Percentiles rank a stretch among this genome's conserved stretches.
These are phyloP conservation scores for Balaenoptera acutorostrata DNA, from an alignment of 2,113 vertebrate genomes.

Conservation along the genomic window DNA sequence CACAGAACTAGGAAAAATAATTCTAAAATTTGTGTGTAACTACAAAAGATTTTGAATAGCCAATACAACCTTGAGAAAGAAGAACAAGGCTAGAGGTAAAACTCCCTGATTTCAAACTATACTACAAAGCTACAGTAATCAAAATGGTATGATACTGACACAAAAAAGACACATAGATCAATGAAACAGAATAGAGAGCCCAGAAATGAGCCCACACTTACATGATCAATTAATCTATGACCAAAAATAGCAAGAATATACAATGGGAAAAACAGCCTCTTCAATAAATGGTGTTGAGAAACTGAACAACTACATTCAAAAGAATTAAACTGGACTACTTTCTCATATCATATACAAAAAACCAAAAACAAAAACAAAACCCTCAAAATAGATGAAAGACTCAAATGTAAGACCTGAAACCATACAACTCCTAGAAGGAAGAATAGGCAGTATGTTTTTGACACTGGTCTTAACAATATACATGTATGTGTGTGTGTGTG, in stretches of 20 bases:
- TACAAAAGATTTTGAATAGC: background rate
- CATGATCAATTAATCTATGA: background rate
- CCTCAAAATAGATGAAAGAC: background rate
- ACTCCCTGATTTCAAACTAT: background rate
- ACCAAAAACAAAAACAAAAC: background rate
- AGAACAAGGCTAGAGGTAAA: background rate
- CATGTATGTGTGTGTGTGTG: no score
- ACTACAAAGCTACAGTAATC: background rate
- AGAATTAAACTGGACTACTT: background rate
- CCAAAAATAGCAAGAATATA: background rate
- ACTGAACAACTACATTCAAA: background rate
- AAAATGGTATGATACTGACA: background rate
- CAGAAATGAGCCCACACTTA: background rate
- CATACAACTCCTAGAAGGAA: background rate
- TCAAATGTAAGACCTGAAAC: background rate
- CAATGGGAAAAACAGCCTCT: background rate
- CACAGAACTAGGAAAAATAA: background rate
- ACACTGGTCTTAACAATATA: background rate
- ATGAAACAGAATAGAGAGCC: background rate
- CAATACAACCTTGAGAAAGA: background rate
- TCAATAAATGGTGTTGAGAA: background rate
- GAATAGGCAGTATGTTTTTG: background rate
- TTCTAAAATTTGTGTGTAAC: background rate
- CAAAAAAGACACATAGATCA: background rate
- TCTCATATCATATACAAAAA: background rate